A percentile compares a stretch with the other conserved stretches of the same genome.
Conservation (phyloP, 92 coral and sea anemone species). For the Scolanthus callimorphus region DNA sequence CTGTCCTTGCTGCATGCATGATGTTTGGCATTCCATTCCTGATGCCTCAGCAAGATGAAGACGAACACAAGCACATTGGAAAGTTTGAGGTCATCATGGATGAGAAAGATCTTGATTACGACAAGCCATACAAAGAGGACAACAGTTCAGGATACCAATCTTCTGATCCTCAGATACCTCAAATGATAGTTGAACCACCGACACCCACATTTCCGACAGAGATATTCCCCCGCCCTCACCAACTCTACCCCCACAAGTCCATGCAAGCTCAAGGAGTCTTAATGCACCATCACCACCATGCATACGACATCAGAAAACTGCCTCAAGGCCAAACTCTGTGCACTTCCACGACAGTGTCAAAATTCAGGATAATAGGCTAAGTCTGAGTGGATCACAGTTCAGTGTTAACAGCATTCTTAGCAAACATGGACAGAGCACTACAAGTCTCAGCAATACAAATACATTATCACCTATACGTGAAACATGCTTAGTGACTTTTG, state of each 20-base stretch:
- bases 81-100: constrained; percentile 53
- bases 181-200: constrained; percentile 31
- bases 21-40: constrained; percentile 94
- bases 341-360: constrained; percentile 7
- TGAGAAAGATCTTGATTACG: constrained; percentile 31
- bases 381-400: constrained; percentile 32
- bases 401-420: constrained; percentile 49
- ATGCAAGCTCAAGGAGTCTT: constrained; percentile 1
- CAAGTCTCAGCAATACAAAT: constrained; percentile 30
- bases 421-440: constrained; percentile 51
- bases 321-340: constrained; percentile 39
- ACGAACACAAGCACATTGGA: constrained; percentile 43
- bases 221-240: constrained; percentile 13
- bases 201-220: constrained; percentile 38
- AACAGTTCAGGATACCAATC: constrained; percentile 40
- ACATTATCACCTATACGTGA: constrained; percentile 51
- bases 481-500: constrained; percentile 66
- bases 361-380: constrained; percentile 15
- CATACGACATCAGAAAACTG: constrained; percentile 3
- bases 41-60: constrained; percentile 85
- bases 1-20: constrained; percentile 88
- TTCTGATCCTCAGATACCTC: constrained; percentile 30
- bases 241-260: constrained; percentile 21
- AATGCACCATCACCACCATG: background rate
- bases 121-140: constrained; percentile 18